Conservation (phyloP, 2,113 vertebrate species). For the Ardeotis arabs region DNA sequence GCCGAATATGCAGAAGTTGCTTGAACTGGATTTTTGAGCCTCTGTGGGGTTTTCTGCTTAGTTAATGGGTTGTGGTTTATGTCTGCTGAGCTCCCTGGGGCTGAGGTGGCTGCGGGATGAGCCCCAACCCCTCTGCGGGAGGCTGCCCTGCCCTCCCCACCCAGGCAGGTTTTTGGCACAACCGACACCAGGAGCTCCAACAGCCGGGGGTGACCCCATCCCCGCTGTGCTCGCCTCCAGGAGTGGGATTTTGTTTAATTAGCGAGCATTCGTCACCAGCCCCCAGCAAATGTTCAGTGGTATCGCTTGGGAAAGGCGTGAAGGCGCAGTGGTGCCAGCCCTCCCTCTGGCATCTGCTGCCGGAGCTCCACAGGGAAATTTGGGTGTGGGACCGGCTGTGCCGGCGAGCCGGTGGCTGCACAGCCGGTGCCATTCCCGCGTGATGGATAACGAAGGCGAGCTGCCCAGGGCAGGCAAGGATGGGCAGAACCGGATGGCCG, state of each 20-base stretch:
- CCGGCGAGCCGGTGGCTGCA: neutral
- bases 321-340: neutral
- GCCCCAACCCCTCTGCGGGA: neutral
- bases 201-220: neutral
- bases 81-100: neutral
- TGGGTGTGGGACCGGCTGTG: neutral
- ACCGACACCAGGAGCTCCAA: neutral
- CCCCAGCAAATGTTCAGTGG: neutral
- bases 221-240: neutral
- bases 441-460: neutral
- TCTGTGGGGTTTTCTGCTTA: neutral
- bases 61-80: neutral
- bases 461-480: neutral
- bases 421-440: accelerated
- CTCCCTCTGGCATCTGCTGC: neutral
- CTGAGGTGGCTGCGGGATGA: accelerated
- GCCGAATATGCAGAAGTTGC: neutral
- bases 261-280: neutral
- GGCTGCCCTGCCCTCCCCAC: neutral
- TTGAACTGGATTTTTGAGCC: neutral
- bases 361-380: neutral
- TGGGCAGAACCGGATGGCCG: accelerated
- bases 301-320: neutral
- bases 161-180: neutral
- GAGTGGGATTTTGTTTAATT: neutral